Evolutionary conservation across 2,888 invertebrate species (phyloP).

Genomic region (Craniophora ligustri): DNA sequence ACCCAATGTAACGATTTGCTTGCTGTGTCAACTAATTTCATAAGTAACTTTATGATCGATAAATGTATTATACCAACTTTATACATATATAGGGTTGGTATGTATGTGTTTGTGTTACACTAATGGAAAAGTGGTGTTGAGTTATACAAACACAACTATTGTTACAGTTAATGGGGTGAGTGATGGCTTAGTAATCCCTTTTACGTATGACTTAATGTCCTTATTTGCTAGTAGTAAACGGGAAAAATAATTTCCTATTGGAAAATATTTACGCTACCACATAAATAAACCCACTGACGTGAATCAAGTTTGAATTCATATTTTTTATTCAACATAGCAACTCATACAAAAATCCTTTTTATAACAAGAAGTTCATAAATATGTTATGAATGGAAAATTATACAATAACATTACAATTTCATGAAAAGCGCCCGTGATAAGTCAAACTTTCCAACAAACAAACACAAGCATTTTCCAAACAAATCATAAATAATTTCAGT

Average conservation of each 20-base stretch:
- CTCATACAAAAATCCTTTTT: neutral
- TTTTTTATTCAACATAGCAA: too few species aligned
- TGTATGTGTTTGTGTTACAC: neutral
- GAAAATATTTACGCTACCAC: too few species aligned
- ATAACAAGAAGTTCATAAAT: too few species aligned
- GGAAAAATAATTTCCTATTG: neutral
- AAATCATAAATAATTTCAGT: conserved; percentile 1
- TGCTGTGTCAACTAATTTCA: neutral
- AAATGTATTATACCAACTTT: neutral
- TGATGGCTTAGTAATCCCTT: neutral
- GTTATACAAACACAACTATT: neutral
- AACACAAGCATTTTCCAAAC: conserved; percentile 1
- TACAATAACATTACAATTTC: neutral
- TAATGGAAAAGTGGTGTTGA: neutral
- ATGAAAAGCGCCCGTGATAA: neutral
- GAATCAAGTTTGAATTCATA: too few species aligned
- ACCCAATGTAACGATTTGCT: neutral
- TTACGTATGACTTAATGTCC: neutral
- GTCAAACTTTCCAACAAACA: conserved; percentile 1
- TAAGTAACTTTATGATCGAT: neutral
- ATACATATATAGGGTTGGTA: too few species aligned
- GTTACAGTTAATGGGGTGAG: neutral
- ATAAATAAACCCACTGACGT: neutral
- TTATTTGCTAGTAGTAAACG: neutral
- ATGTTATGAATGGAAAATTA: too few species aligned